These are phyloP conservation scores for Lethenteron reissneri DNA, from an alignment of 2,113 vertebrate genomes.

Conservation along the genomic window DNA sequence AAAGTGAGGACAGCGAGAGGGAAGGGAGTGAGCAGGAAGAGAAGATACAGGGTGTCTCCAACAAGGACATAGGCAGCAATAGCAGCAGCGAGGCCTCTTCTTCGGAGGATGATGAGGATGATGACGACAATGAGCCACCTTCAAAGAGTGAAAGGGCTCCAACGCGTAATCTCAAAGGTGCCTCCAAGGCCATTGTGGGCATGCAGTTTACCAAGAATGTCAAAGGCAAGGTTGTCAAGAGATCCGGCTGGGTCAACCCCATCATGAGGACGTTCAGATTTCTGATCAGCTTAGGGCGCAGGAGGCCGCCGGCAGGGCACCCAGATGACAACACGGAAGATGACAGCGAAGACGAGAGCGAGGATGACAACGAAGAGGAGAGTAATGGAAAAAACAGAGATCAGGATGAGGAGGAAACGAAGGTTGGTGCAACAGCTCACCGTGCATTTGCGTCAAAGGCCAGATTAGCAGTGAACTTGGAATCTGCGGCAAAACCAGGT, in stretches of 20 bases:
- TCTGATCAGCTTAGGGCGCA: conserved; percentile 20
- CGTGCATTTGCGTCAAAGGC: conserved; percentile 28
- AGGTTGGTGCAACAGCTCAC: conserved; percentile 22
- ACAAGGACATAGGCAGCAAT: conserved; percentile 22
- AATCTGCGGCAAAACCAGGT: conserved; percentile 16
- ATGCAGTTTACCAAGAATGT: too few species aligned
- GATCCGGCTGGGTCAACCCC: conserved; percentile 25
- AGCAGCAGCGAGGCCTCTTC: too few species aligned
- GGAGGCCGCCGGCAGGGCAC: conserved; percentile 12
- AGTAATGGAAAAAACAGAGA: conserved; percentile 27
- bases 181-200: too few species aligned
- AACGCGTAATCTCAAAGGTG: too few species aligned
- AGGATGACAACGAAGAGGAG: conserved; percentile 30
- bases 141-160: too few species aligned
- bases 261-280: conserved; percentile 16
- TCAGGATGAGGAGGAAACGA: conserved; percentile 25
- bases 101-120: too few species aligned
- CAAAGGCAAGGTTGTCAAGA: conserved; percentile 31
- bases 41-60: conserved; percentile 31
- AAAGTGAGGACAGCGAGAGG: conserved; percentile 32
- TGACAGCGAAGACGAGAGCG: conserved; percentile 14
- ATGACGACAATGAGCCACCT: too few species aligned
- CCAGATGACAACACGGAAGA: conserved; percentile 16
- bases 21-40: conserved; percentile 40
- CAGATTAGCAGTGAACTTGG: conserved; percentile 18